Base-by-base conservation (phyloP, 1,140 invertebrate genomes). In the Bombus sylvicola region DNA sequence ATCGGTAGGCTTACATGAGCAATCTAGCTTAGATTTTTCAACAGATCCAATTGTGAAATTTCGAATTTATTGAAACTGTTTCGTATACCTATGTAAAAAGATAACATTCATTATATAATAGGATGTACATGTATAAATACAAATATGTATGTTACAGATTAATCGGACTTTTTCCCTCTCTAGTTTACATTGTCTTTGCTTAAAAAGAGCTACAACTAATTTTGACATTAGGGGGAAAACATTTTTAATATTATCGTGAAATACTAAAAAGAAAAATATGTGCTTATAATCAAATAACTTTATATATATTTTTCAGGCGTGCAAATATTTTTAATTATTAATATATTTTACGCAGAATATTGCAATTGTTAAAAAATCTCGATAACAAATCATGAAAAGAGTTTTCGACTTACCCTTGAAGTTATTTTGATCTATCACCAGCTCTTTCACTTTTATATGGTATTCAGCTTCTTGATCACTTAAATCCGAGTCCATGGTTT, bases 401-500 rank as follows among this genome's bases (percentile, higher is more conserved):
- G 1, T 28, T 75, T 34, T 75, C 18, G 2, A 31, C 59, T 84
- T 78, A 85, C 86, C n/a, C 2, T 9, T 1, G 2, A 34, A 31
- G 2, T 78, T 28, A 4, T 53, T 59, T 74, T 53, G 25, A 28
- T 69, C 34, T 25, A 71, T 41, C 13, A 6, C 31, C 22, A 25
- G 5, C 18, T 81, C 41, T n/a, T 68, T 59, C 47, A 25, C 31
- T 43, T 81, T 13, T 13, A n/a, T 15, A 10, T n/a, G 22, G 0
- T 79, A 41, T n/a, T 77, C 81, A 5, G 15, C 47, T 81, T 90
- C 90, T n/a, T 71, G 64, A 39, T 91, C 91, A 22, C 90, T 91
- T n/a, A 62, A 85, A 43, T 91, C 90, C 10, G 88, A 91, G 34
- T 89, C 80, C 22, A 89, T 37, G 10, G 88, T 91, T 77, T 90